These are phyloP conservation scores for Drosophila lacertosa DNA, from an alignment of 1,140 invertebrate genomes.

Conservation along the genomic window DNA sequence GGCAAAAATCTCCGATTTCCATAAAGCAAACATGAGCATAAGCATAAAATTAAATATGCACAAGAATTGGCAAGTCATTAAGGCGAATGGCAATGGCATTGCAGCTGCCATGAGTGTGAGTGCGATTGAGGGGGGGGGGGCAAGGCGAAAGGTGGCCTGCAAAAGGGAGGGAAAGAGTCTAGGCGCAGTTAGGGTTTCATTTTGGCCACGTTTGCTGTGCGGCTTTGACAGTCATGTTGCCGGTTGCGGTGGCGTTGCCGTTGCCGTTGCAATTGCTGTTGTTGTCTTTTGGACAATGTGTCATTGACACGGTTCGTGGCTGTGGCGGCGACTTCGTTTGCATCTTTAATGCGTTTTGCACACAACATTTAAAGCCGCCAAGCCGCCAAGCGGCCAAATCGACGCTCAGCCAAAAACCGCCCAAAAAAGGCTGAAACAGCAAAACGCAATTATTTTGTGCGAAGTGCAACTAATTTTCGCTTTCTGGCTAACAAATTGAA, in stretches of 20 bases:
- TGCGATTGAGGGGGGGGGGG: not conserved
- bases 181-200: conserved; percentile 23
- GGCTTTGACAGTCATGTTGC: conserved; percentile 24
- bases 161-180: not conserved
- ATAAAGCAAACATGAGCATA: conserved; percentile 79
- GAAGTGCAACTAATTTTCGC: conserved; percentile 52
- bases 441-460: conserved; percentile 60
- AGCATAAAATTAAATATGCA: conserved; percentile 79
- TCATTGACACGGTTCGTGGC: conserved; percentile 67
- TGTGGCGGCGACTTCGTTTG: conserved; percentile 34
- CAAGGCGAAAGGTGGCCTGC: not conserved
- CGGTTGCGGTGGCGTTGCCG: conserved; percentile 8
- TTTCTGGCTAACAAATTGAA: conserved; percentile 60
- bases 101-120: conserved; percentile 5
- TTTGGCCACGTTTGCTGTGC: conserved; percentile 44
- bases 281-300: conserved; percentile 45
- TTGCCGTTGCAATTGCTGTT: conserved; percentile 43
- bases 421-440: conserved; percentile 42
- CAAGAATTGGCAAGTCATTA: conserved; percentile 67
- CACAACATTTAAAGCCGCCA: conserved; percentile 53
- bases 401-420: too few species aligned
- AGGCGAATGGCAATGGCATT: conserved; percentile 59
- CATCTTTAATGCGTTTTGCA: conserved; percentile 74
- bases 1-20: conserved; percentile 70
- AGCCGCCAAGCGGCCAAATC: not conserved